Evolutionary conservation across 1,140 invertebrate species (phyloP), one percentile per base, ranked within the genome.

Genomic region (Ptiloglossa arizonensis): DNA sequence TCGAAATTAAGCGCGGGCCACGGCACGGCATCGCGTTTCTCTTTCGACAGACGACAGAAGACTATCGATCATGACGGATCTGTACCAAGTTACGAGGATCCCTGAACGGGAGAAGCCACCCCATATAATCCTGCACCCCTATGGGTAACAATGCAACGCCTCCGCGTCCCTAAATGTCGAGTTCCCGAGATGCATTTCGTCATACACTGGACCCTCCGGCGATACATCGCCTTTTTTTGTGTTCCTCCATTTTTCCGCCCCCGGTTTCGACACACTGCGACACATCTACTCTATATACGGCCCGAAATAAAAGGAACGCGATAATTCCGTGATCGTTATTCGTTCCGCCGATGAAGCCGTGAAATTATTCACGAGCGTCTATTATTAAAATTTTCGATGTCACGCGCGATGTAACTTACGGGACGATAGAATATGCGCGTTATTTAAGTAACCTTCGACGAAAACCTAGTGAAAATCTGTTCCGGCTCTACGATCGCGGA

Each of bases 41-140:
- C 85, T 88, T 86, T 88, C 82, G 79, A 83, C 72, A 80, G 76
- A 78, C 81, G 76, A 70, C 74, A 82, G 67, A 80, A 81, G 77
- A 87, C 89, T 91, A 91, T 90, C 89, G 90, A 91, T 91, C 89
- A 91, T 82, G 73, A 82, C 75, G 84, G 85, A 90, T 91, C 88
- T 87, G 85, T 88, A 78, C 77, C 76, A 69, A 82, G 71, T 78
- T 85, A 80, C 82, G 78, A 80, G 87, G 79, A 87, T 81, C 88
- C 89, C 81, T 72, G 83, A 81, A 82, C 63, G 76, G 77, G 78
- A 83, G 77, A 62, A 67, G 73, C 50, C 74, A 72, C 84, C 87
- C 87, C 87, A 85, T 85, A 85, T 89, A 87, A 90, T 89, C 86
- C 87, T 70, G 86, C 85, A 75, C 89, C 87, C 90, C 83, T 87